These are phyloP conservation scores for Periophthalmus magnuspinnatus DNA, from an alignment of 2,797 vertebrate genomes.

Conservation along the genomic window DNA sequence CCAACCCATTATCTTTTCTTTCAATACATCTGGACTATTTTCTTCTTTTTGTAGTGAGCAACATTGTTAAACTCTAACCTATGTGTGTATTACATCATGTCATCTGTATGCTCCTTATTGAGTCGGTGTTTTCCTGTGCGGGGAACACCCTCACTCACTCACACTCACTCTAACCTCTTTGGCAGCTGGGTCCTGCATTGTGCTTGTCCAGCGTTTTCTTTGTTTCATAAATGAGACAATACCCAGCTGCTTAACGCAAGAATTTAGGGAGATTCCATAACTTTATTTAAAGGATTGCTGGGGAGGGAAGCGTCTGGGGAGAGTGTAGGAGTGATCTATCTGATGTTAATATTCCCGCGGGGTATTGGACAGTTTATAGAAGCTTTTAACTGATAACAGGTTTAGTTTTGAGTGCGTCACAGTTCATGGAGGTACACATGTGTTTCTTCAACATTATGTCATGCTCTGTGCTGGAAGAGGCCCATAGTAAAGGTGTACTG, in stretches of 20 bases:
- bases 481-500: not conserved
- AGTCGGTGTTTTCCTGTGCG: constrained; percentile 25
- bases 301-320: constrained; percentile 54
- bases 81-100: constrained; percentile 16
- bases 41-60: not conserved
- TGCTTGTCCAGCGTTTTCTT: constrained; percentile 43
- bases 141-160: constrained; percentile 42
- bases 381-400: constrained; percentile 14
- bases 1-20: not conserved
- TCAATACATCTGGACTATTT: not conserved
- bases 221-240: constrained; percentile 54
- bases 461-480: not conserved
- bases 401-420: constrained; percentile 8
- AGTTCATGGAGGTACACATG: constrained; percentile 7
- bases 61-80: constrained; percentile 3
- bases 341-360: constrained; percentile 11
- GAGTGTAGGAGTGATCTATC: constrained; percentile 34
- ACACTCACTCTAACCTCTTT: constrained; percentile 12
- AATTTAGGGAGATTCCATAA: constrained; percentile 69
- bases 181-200: constrained; percentile 30
- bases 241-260: constrained; percentile 55
- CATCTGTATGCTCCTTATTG: constrained; percentile 11
- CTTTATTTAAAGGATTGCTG: constrained; percentile 40
- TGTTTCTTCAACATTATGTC: constrained; percentile 8
- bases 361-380: not conserved